A percentile compares a stretch with the other conserved stretches of the same genome.
phyloP scores from a whole-genome alignment of 2,888 invertebrate species.

The Nemotelus nigrinus region DNA sequence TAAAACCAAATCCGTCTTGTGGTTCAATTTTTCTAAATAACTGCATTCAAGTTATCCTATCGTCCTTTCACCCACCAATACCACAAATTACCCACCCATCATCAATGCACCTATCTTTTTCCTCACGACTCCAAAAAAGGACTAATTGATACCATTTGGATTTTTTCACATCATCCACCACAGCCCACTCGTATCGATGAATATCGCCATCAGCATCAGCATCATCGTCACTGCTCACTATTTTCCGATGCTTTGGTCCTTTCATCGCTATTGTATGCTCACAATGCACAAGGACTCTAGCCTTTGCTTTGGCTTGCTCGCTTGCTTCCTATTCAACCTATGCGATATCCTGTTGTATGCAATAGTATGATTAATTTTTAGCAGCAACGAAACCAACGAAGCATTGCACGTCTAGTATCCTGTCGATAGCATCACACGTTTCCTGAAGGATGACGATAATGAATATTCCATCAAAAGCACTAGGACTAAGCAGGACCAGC shows the following conservation, averaged over 20 bases:
- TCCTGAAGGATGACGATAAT: not conserved
- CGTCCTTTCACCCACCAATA: no score
- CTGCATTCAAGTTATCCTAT: no score
- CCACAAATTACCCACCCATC: no score
- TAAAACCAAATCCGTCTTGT: no score
- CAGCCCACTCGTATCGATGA: not conserved
- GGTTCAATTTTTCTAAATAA: no score
- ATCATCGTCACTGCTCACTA: constrained; percentile 23
- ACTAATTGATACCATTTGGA: constrained; percentile 32
- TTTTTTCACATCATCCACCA: constrained; percentile 1
- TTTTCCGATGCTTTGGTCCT: constrained; percentile 30
- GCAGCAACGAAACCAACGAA: not conserved
- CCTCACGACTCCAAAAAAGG: not conserved
- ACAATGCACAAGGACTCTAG: not conserved
- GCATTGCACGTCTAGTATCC: constrained; percentile 1
- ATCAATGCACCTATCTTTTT: no score
- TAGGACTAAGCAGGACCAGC: not conserved
- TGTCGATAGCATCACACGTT: constrained; percentile 3
- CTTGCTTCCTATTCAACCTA: not conserved
- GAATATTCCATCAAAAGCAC: constrained; percentile 12
- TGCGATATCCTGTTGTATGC: not conserved
- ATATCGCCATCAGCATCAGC: not conserved
- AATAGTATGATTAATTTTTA: constrained; percentile 14
- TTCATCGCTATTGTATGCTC: not conserved
- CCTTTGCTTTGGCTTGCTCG: not conserved